Evolutionary conservation across 2,113 vertebrate species (phyloP), one percentile per base, ranked within the genome.

Genomic region (Argyrosomus japonicus): DNA sequence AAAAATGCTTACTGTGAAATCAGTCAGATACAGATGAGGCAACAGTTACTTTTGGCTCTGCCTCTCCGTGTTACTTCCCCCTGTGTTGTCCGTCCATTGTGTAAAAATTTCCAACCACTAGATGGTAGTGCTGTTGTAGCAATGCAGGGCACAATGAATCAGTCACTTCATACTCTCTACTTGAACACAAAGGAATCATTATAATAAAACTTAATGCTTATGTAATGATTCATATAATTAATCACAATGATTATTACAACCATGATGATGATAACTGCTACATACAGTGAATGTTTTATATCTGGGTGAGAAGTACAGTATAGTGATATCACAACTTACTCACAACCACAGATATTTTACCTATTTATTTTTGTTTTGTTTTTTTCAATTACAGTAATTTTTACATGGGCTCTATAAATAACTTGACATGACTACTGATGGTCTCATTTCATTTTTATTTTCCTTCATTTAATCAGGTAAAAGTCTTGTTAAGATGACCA

Each of bases 51-150:
- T 17, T 5, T 18, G 32, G 32, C n/a, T 14, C 3, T 70, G n/a
- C 1, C 19, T 17, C 40, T 48, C 11, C 17, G 32, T 36, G 32
- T 36, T 36, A 15, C 23, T 10, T 17, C 17, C 23, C 14, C 36
- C 17, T 54, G 45, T 40, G 60, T n/a, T 9, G 19, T 76, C 18
- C 18, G 53, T 62, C 11, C 48, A 6, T 8, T 19, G 54, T 67
- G 0, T 19, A 29, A 3, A 45, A 3, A 61, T n/a, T 7, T 48
- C 5, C 2, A 43, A 68, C 85, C 91, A 89, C 86, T 78, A 92
- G 90, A 85, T 84, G 91, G 78, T 0, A 61, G 79, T 61, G 61
- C 79, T 68, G 67, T 58, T 43, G 8, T 5, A 65, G 21, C 4
- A 43, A 74, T n/a, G 47, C 1, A n/a, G 13, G 0, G 14, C 48